Evolutionary conservation across 2,113 vertebrate species (phyloP).

Genomic region (western clawed frog (Xenopus tropicalis)): DNA sequence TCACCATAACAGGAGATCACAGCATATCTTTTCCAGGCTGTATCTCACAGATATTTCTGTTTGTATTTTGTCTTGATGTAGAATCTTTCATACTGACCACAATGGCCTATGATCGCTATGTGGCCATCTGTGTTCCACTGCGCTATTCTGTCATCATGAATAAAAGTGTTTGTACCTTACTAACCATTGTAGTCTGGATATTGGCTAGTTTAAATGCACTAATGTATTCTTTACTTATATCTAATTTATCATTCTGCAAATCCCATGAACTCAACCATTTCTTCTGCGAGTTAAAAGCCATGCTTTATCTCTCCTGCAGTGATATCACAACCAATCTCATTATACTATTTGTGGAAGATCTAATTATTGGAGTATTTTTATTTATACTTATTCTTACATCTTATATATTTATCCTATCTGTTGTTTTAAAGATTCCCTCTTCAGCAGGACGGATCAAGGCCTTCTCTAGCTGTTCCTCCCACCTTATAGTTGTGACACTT

Average conservation of each 20-base stretch:
- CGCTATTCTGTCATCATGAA: background rate
- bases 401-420: slow-evolving; percentile 42
- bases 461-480: slow-evolving; percentile 55
- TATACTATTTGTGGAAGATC: slow-evolving; percentile 39
- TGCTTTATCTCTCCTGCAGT: background rate
- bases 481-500: slow-evolving; percentile 48
- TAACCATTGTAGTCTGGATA: background rate
- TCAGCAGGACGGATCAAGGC: slow-evolving; percentile 17
- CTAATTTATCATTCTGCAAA: background rate
- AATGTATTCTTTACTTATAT: background rate
- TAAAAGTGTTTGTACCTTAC: background rate
- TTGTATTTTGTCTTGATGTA: too few relatives aligned
- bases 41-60: too few relatives aligned
- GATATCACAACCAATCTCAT: background rate
- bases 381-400: slow-evolving; percentile 51
- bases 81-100: too few relatives aligned
- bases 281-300: slow-evolving; percentile 10
- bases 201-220: background rate
- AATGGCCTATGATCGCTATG: too few relatives aligned
- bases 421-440: slow-evolving; percentile 33
- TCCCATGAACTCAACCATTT: slow-evolving; percentile 15
- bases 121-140: too few relatives aligned
- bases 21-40: too few relatives aligned
- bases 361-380: slow-evolving; percentile 42
- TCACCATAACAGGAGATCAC: too few relatives aligned